Base-by-base conservation (phyloP, 2,797 vertebrate genomes). In the Cichlasoma orientale region DNA sequence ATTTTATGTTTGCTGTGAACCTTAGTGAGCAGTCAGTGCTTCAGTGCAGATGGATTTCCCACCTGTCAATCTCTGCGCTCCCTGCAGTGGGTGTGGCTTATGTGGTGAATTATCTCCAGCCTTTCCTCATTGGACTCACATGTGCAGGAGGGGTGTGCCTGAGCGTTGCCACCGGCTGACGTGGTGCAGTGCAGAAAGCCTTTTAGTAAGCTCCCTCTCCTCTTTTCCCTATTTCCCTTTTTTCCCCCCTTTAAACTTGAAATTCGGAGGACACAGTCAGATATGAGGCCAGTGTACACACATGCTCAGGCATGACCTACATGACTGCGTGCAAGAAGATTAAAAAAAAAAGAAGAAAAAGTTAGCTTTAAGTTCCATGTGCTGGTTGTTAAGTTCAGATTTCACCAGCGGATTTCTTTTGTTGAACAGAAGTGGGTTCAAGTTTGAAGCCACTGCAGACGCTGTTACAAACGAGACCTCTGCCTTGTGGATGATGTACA, bases 41-140 rank as follows among this genome's bases (percentile, higher is more conserved):
- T 69, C 83, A 70, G 80, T 72, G 79, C 1, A 3, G 50, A 81
- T 82, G 83, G 72, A 90, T 83, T 90, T 85, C 84, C 88, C 85
- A 91, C 84, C 83, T 87, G 91, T 90, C 89, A 87, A 84, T 92
- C 91, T 85, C 47, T 84, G 86, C 78, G 78, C 89, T 88, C 86
- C 77, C 90, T 93, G 92, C 92, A 92, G 89, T 93, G 89, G 91
- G 90, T 76, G 92, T 84, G 88, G 85, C 80, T 63, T 90, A 66
- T 66, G 5, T 47, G 27, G 58, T 57, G 82, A 83, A 78, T 31
- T 1, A 66, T 76, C 80, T 80, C 58, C 14, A 44, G 79, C 29
- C 56, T 70, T 36, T 79, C 36, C 74, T 87, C 76, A 89, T 89
- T 93, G 89, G 91, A 68, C 66, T 72, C n/a, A 13, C 1, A 27